Conservation (phyloP, 2,888 invertebrate species). For the Strigamia maritima region DNA sequence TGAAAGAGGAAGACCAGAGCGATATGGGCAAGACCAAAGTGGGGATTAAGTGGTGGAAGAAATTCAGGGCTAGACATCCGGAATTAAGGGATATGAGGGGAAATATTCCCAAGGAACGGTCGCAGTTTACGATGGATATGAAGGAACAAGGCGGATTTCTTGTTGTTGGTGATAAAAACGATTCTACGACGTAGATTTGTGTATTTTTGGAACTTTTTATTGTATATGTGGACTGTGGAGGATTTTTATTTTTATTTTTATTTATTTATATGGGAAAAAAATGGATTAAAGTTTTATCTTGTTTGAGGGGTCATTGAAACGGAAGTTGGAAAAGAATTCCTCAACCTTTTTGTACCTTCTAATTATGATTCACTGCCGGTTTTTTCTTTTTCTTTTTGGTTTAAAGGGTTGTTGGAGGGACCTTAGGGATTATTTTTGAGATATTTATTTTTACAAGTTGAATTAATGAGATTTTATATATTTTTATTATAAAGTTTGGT, state of each 20-base stretch:
- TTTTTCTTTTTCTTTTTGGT: not conserved
- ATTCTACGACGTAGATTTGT: not conserved
- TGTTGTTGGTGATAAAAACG: not conserved
- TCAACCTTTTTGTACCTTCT: slow-evolving; percentile 34
- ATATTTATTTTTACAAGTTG: not conserved
- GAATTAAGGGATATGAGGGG: slow-evolving; percentile 39
- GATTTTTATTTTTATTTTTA: not conserved
- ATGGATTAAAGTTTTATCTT: not conserved
- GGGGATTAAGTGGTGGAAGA: slow-evolving; percentile 39
- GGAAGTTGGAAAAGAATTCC: slow-evolving; percentile 34
- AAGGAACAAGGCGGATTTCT: not conserved
- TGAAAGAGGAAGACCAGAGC: not conserved
- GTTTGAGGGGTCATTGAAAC: slow-evolving; percentile 21
- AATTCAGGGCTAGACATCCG: slow-evolving; percentile 38
- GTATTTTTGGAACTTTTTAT: not conserved
- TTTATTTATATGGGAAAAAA: not conserved
- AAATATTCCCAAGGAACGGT: slow-evolving; percentile 35
- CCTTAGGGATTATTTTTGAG: not conserved
- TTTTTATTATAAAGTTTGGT: not conserved
- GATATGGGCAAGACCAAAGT: slow-evolving; percentile 36
- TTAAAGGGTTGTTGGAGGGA: slow-evolving; percentile 22
- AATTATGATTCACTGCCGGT: slow-evolving; percentile 30
- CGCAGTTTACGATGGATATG: not conserved
- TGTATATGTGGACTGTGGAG: not conserved
- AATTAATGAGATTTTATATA: not conserved